Evolutionary conservation across 2,888 invertebrate genomes (phyloP), one percentile per base, ranked within the genome.

Genomic region (Campoplex nolae): DNA sequence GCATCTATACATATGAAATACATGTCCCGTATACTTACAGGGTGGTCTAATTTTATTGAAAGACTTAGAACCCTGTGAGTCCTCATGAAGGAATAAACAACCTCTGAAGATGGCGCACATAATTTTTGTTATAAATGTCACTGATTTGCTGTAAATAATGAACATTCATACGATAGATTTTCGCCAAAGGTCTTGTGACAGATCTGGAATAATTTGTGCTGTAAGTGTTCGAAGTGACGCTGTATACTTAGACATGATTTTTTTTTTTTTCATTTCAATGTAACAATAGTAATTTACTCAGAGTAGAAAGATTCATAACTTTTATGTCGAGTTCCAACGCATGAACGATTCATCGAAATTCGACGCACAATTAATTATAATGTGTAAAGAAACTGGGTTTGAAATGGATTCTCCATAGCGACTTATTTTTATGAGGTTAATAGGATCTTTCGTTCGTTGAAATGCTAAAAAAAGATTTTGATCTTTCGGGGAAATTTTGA

Each of bases 21-120:
- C n/a, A 56, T 35, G 16, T 13, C 28, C 28, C 23, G 56, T 23
- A 74, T 56, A 79, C 67, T 45, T 85, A 84, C 23, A 38, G 42
- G 42, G 42, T 42, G 68, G 3, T 42, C 8, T n/a, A 32, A 42
- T n/a, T 32, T 32, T 18, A 18, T 3, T 51, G 7, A 28, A 13
- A 62, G 16, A 16, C 32, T 62, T 32, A 32, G 16, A 32, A 32
- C 16, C 32, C 3, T 9, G 3, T 3, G 13, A 58, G 9, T 28
- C 23, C 58, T 28, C 11, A 28, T 16, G 1, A 28, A n/a, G 13
- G 11, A 58, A 58, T 13, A 13, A 32, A 32, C 28, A 28, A 32
- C 3, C 1, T 58, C 28, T 58, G 0, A 28, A 58, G 13, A 58
- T 58, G 13, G 8, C 11, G 2, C 13, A 0, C 11, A 58, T 8